Evolutionary conservation across 2,113 vertebrate genomes (phyloP).

Genomic region (Microtus pennsylvanicus): DNA sequence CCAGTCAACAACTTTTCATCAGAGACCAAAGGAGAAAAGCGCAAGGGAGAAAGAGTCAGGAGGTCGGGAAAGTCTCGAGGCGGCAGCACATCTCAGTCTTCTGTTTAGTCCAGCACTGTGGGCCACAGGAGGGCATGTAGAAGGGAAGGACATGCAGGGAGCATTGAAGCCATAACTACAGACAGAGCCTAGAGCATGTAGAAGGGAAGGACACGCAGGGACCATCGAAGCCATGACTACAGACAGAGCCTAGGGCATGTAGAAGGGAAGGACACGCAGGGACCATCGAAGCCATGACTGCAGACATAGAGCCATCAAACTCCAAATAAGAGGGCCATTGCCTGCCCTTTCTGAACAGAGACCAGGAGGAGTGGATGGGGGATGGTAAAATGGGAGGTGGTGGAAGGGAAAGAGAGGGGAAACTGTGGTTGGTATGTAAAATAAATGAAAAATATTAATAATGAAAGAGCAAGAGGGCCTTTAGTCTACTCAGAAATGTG

Average conservation of each 20-base stretch:
- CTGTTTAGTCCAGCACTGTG: constrained; percentile 1
- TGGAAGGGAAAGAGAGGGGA: neutral
- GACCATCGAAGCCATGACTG: neutral
- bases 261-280: neutral
- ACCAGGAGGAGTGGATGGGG: neutral
- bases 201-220: neutral
- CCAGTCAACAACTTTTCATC: constrained; percentile 52
- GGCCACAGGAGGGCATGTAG: too few species aligned
- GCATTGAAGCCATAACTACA: too few species aligned
- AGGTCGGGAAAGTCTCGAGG: neutral
- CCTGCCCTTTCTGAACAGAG: neutral
- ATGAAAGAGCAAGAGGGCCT: neutral
- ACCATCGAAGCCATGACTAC: neutral
- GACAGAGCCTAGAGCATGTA: too few species aligned
- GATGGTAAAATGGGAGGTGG: too few species aligned
- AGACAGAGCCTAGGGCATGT: neutral
- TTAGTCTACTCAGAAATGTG: neutral
- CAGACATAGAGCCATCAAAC: neutral
- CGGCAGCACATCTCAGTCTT: neutral
- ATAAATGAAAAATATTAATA: too few species aligned
- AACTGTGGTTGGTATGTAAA: neutral
- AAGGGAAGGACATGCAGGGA: neutral
- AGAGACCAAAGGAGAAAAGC: constrained; percentile 52
- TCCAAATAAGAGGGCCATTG: neutral
- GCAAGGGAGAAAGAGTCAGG: neutral